These are phyloP conservation scores for Pachyuromys duprasi DNA, from an alignment of 2,797 vertebrate genomes.

Conservation along the genomic window DNA sequence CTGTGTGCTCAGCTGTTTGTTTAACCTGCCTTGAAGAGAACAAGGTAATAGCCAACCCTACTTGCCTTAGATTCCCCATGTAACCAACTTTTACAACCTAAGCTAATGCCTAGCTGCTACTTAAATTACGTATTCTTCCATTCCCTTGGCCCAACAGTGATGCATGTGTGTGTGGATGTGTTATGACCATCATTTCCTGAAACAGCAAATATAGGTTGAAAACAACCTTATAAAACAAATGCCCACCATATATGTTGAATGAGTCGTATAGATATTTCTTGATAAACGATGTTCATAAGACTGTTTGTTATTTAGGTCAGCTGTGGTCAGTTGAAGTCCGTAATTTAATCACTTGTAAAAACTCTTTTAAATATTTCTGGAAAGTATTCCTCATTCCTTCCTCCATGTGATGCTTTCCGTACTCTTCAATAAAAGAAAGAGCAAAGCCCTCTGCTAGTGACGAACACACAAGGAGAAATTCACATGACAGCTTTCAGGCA, in stretches of 20 bases:
- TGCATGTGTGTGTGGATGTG: background rate
- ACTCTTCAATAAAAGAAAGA: background rate
- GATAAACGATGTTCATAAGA: too few species aligned
- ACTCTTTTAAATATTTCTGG: background rate
- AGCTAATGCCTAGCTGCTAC: background rate
- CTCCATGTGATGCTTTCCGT: too few species aligned
- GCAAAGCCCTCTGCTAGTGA: background rate
- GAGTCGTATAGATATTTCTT: too few species aligned
- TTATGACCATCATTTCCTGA: background rate
- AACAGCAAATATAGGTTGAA: background rate
- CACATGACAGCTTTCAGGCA: background rate
- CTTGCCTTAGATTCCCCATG: background rate
- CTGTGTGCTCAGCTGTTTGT: background rate
- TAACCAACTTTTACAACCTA: background rate
- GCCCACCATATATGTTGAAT: background rate
- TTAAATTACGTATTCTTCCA: background rate
- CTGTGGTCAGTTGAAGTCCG: background rate
- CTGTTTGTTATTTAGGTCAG: background rate
- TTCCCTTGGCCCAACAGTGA: background rate
- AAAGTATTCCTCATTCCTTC: background rate
- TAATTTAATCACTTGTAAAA: background rate
- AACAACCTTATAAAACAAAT: background rate
- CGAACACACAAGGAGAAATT: background rate
- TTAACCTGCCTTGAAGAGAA: background rate
- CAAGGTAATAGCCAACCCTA: background rate